Percentiles rank a stretch among this genome's conserved stretches.
Conservation (phyloP, 64 coral and sea anemone species). For the Actinia tenebrosa region DNA sequence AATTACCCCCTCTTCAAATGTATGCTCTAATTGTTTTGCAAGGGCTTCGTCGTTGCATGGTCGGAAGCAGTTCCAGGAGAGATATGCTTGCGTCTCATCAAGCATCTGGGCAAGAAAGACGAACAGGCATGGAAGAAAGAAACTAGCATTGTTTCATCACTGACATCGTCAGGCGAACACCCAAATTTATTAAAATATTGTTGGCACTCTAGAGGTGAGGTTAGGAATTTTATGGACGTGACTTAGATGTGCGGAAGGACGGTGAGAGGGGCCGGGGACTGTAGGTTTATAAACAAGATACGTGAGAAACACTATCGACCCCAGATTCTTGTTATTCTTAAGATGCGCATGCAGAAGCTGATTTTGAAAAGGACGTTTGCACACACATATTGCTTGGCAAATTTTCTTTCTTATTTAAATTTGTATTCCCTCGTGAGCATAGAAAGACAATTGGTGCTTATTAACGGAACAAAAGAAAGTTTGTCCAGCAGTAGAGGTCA, state of each 20-base stretch:
- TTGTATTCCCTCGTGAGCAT: too few relatives aligned
- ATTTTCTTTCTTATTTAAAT: too few relatives aligned
- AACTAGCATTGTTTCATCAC: background rate
- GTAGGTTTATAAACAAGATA: too few relatives aligned
- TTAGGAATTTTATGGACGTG: background rate
- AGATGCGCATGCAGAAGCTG: background rate
- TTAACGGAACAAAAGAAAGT: too few relatives aligned
- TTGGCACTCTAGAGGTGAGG: background rate
- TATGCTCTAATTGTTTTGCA: too few relatives aligned
- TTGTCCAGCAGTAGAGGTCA: too few relatives aligned
- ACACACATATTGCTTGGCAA: too few relatives aligned
- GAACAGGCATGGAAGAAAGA: background rate
- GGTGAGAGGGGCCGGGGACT: background rate
- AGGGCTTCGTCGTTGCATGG: background rate
- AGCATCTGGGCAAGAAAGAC: constrained; percentile 9
- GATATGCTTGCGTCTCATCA: background rate
- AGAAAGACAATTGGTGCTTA: too few relatives aligned
- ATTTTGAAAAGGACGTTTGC: too few relatives aligned
- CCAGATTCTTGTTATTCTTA: too few relatives aligned
- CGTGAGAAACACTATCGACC: too few relatives aligned
- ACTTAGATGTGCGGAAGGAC: background rate
- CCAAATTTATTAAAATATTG: background rate
- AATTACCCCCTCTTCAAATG: too few relatives aligned
- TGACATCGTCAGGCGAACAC: background rate
- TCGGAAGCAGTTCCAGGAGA: constrained; percentile 15